Base-by-base conservation (phyloP, 2,888 invertebrate species). In the Netelia inedita region DNA sequence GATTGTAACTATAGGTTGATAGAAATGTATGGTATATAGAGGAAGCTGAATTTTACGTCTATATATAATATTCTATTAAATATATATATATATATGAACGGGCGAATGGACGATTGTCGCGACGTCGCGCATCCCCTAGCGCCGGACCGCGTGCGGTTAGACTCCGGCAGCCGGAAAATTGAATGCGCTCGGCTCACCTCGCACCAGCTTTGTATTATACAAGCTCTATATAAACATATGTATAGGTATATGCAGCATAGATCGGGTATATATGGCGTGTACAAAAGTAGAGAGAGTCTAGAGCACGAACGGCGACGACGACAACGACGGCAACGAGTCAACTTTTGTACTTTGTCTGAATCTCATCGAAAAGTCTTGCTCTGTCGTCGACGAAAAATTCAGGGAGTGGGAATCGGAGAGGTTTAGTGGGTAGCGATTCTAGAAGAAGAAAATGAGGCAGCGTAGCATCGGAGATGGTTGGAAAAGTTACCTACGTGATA, bases 121-220 rank as follows among this genome's bases (percentile, higher is more conserved):
- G 35, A 28, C 53, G 41, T 46, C 46, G 14, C 46, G 46, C 46
- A 46, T 46, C 46, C 46, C 46, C 46, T 46, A 46, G 46, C 46
- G 46, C 2, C 46, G 2, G 14, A 46, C 50, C 21, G 46, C 46
- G 23, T 16, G 68, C 57, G 46, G 59, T 68, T 46, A 55, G 41
- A 66, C 46, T 14, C 59, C 68, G 59, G 76, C 68, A 69, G 66
- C 68, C 76, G 76, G 57, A 78, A 78, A 78, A 78, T 78, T 78
- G 76, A 78, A 68, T 55, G 66, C 76, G 43, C 76, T 46, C n/a
- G 55, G 76, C 43, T 76, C 55, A 66, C 41, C 23, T 3, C 76
- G 68, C 57, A 43, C 1, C 23, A 66, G 66, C 66, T 76, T 66
- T 55, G 35, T 35, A 35, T 35, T 35, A 35, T 35, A 35, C 8